Percentiles rank a stretch among this genome's conserved stretches.
Evolutionary conservation across 2,888 invertebrate genomes (phyloP).

Genomic region (Sinotaia quadrata): DNA sequence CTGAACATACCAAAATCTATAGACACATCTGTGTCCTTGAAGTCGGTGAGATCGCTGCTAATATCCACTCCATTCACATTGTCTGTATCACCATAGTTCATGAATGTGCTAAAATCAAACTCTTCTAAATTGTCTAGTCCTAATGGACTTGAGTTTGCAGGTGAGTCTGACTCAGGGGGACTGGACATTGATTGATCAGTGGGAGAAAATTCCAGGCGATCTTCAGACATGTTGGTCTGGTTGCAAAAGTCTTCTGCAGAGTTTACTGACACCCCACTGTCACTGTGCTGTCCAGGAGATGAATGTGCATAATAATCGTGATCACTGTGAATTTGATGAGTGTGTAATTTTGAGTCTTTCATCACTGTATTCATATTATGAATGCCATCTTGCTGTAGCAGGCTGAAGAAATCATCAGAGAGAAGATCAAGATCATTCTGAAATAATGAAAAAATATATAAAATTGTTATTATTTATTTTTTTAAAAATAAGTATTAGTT

Average conservation of each 20-base stretch:
- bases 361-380: not conserved
- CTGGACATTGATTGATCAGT: conserved; percentile 30
- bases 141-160: conserved; percentile 34
- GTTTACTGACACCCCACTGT: conserved; percentile 61
- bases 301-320: conserved; percentile 58
- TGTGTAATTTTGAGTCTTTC: conserved; percentile 12
- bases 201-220: conserved; percentile 29
- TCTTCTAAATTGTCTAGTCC: conserved; percentile 50
- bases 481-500: no score
- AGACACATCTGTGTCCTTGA: conserved; percentile 41
- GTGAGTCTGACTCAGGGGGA: conserved; percentile 30
- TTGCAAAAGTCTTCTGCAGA: conserved; percentile 50
- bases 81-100: conserved; percentile 36
- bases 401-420: conserved; percentile 37
- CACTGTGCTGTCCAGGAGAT: conserved; percentile 58
- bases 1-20: conserved; percentile 45
- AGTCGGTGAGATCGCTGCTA: not conserved
- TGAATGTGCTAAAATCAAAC: conserved; percentile 44
- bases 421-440: conserved; percentile 53
- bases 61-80: conserved; percentile 19
- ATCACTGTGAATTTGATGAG: conserved; percentile 44
- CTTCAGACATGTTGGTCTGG: conserved; percentile 30
- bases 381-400: conserved; percentile 13
- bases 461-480: no score
- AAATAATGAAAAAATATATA: conserved; percentile 29